Base-by-base conservation (phyloP, 1,140 invertebrate genomes). In the fruit fly (Drosophila melanogaster) region DNA sequence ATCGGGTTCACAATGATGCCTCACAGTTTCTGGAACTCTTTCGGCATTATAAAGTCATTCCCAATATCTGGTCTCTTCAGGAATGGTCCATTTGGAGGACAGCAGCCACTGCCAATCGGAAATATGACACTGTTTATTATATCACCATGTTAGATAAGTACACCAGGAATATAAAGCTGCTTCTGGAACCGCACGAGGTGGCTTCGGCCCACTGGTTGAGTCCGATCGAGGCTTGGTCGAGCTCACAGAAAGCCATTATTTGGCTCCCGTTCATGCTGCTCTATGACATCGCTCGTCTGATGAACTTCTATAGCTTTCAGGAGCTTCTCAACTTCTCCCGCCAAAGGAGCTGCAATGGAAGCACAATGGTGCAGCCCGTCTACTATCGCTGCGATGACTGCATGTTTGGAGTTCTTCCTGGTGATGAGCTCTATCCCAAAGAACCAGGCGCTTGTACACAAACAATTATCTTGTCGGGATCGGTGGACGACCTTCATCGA, bases 1-100 rank as follows among this genome's bases (percentile, higher is more conserved):
- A 77, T 5, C 44, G 51, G 2, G 90, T 98, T 4, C 94, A 95
- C 72, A 92, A 95, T 56, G 93, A 98, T 93, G 93, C 96, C 0
- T 89, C 90, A n/a, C 92, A 96, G 70, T 96, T 98, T 92, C 90
- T 96, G 17, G 93, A 93, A 40, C 93, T 98, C 41, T 98, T 97
- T 81, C 92, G 94, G 53, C 90, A 94, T 60, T 93, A 95, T 8
- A 91, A 95, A 35, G 94, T 97, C 55, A 95, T 95, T 77, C 97
- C 97, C 7, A 96, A 98, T 92, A 92, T 98, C 50, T 97, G 95
- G 95, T 94, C 95, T 0, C 92, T 98, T 5, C 93, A 96, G 70
- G 96, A 97, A 90, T 98, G 97, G 97, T 96, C 94, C 50, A 95
- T 96, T 90, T 98, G 97, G 97, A 90, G 97, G 10, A 96, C 96